phyloP scores from a whole-genome alignment of 2,888 invertebrate species.

The Suillia variegata region DNA sequence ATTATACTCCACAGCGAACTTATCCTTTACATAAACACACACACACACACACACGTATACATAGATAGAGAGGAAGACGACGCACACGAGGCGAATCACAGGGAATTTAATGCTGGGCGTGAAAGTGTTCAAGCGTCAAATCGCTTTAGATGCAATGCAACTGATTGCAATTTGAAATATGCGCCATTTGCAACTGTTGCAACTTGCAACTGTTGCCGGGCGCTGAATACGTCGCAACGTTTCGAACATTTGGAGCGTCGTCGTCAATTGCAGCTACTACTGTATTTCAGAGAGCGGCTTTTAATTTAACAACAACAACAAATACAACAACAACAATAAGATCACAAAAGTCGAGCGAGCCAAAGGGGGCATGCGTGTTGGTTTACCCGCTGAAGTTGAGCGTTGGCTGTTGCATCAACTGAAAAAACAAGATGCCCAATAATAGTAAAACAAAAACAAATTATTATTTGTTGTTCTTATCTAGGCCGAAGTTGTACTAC shows the following conservation, averaged over 20 bases:
- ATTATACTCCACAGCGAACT: too few relatives aligned
- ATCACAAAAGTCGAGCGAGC: background rate
- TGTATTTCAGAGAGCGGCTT: too few relatives aligned
- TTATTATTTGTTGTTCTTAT: too few relatives aligned
- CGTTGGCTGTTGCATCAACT: too few relatives aligned
- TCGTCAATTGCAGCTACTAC: too few relatives aligned
- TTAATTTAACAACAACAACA: background rate
- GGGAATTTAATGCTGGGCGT: slow-evolving; percentile 2
- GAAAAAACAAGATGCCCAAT: too few relatives aligned
- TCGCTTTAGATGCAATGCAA: slow-evolving; percentile 1
- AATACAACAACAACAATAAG: background rate
- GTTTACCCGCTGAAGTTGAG: background rate
- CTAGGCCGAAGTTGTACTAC: too few relatives aligned
- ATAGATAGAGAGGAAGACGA: too few relatives aligned
- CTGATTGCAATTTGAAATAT: slow-evolving; percentile 7
- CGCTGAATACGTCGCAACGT: too few relatives aligned
- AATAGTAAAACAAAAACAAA: background rate
- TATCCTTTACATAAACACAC: background rate
- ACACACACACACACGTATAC: background rate
- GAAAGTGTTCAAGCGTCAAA: slow-evolving; percentile 1
- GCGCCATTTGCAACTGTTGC: background rate
- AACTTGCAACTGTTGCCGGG: background rate
- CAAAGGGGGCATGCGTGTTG: background rate
- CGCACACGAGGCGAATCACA: too few relatives aligned
- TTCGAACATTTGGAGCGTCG: too few relatives aligned